phyloP scores from a whole-genome alignment of 2,113 vertebrate genomes.

The Uropsilus gracilis region DNA sequence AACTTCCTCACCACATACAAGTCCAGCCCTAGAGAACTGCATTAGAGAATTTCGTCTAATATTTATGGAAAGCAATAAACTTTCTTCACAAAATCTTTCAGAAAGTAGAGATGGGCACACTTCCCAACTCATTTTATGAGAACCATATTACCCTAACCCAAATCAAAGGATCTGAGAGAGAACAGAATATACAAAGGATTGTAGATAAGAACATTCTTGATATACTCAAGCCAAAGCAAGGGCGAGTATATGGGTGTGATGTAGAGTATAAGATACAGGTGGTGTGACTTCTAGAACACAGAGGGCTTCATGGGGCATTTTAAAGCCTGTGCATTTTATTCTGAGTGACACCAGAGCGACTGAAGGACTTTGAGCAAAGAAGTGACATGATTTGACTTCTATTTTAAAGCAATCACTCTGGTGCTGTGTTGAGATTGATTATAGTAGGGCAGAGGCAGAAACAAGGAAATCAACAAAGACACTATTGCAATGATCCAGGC shows the following conservation, averaged over 20 bases:
- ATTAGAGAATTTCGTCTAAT: background rate
- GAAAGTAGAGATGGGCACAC: background rate
- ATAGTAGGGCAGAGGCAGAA: background rate
- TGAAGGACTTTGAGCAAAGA: conserved; percentile 17
- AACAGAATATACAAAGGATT: background rate
- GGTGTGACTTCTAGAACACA: background rate
- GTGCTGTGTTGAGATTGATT: background rate
- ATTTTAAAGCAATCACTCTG: background rate
- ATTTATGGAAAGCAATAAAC: background rate
- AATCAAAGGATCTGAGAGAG: background rate
- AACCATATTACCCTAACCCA: background rate
- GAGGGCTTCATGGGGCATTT: background rate
- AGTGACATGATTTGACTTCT: background rate
- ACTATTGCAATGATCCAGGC: conserved; percentile 10
- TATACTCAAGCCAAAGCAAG: background rate
- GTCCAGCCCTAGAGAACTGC: background rate
- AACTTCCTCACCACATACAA: background rate
- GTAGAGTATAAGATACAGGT: background rate
- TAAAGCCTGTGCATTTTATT: background rate
- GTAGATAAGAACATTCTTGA: background rate
- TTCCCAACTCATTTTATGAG: background rate
- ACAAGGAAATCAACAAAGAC: background rate
- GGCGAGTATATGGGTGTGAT: background rate
- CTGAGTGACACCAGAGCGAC: background rate
- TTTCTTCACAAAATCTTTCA: background rate